Evolutionary conservation across 2,797 vertebrate species (phyloP).

Genomic region (Falco concolor): DNA sequence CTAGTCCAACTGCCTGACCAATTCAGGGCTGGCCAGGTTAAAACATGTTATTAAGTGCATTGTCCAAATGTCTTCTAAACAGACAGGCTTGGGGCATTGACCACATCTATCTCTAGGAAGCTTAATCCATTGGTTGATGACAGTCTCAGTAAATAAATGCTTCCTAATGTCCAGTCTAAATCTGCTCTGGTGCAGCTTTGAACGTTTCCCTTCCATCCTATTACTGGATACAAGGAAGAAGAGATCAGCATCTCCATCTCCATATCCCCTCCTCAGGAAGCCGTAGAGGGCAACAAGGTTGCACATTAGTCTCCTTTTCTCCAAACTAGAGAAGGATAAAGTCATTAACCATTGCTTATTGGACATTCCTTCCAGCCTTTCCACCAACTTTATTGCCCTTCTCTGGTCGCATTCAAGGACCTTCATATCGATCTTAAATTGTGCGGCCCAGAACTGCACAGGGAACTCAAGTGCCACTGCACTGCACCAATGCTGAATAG

Average conservation of each 20-base stretch:
- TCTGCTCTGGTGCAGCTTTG: neutral
- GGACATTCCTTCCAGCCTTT: neutral
- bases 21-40: neutral
- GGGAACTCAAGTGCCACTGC: fast-evolving
- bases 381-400: neutral
- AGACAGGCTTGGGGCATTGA: neutral
- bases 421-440: neutral
- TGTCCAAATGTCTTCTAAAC: neutral
- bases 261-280: neutral
- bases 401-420: neutral
- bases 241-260: neutral
- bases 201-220: neutral
- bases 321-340: neutral
- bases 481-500: fast-evolving
- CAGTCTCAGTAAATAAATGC: neutral
- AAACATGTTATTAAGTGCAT: neutral
- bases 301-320: neutral
- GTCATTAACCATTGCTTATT: neutral
- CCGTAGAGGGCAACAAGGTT: neutral
- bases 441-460: neutral
- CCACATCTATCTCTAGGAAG: neutral
- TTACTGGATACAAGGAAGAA: neutral
- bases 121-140: neutral
- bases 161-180: neutral
- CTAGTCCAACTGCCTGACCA: neutral